Evolutionary conservation across 2,888 invertebrate genomes (phyloP), one percentile per base, ranked within the genome.

Genomic region (Dugesia japonica): DNA sequence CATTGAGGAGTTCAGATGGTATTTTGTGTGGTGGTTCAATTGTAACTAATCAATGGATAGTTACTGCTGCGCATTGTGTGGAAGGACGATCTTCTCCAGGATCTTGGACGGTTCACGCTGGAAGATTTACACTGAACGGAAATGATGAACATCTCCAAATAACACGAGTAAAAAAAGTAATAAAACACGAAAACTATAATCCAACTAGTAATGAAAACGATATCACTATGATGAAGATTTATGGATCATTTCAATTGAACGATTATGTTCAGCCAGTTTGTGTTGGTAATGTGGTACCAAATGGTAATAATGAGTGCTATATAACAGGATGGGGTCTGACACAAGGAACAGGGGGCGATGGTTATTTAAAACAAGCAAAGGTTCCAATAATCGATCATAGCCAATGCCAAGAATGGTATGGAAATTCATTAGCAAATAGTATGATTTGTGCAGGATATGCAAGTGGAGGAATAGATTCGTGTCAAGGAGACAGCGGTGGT

Each of bases 321-420:
- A 56, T 56, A 13, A 56, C 56, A 9, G 56, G 56, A 9, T 56
- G 56, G 56, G 56, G 56, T 20, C 4, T 56, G 17, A 56, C 56
- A 20, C 56, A 56, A 13, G 56, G 56, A 56, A 56, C 56, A 20
- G 56, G 56, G 17, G 56, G 56, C 1, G 20, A 56, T 7, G 56
- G 56, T 56, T 56, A 13, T 72, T n/a, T 72, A 23, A 72, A 72
- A 72, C 72, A 72, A 15, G 72, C 31, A 72, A 33, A 72, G n/a
- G 72, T 72, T 31, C 72, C 72, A 20, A 72, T 72, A 27, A 33
- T 72, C 26, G 26, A 72, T 27, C 17, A 33, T 1, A 33, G 20
- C n/a, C 1, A 1, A n/a, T 72, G 72, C n/a, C 72, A 72, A 72
- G 26, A 72, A 4, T 28, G 31, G 31, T 72, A 72, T 31, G 72